Percentiles rank a stretch among this genome's conserved stretches.
Evolutionary conservation across 2,797 vertebrate species (phyloP).

Genomic region (Mormyrus proboscirostris): DNA sequence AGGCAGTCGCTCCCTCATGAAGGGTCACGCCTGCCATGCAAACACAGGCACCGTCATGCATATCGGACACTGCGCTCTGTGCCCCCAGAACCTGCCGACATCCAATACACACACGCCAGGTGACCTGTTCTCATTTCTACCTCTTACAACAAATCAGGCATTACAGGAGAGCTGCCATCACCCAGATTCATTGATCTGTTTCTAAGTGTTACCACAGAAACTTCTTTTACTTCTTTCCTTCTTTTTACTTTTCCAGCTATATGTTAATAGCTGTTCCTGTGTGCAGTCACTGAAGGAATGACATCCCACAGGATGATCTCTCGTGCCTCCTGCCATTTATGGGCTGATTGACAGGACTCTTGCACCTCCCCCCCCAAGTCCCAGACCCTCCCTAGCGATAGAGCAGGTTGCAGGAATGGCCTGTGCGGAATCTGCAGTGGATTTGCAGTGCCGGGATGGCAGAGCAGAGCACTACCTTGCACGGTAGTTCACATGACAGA

Average conservation of each 20-base stretch:
- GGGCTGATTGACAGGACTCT: not conserved
- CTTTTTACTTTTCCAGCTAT: not conserved
- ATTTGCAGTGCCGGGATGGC: not conserved
- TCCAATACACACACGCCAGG: not conserved
- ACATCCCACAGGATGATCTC: not conserved
- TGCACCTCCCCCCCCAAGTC: not conserved
- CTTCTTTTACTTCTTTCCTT: too few species aligned
- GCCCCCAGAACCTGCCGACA: not conserved
- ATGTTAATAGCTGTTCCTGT: not conserved
- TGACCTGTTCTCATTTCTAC: not conserved
- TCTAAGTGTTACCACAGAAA: not conserved
- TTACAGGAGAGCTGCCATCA: not conserved
- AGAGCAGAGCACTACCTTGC: not conserved
- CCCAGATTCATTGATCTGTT: not conserved
- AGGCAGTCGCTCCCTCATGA: constrained; percentile 16
- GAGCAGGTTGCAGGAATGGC: not conserved
- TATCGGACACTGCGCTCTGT: not conserved
- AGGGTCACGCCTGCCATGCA: not conserved
- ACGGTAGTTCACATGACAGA: not conserved
- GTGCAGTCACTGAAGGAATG: not conserved
- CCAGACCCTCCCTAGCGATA: not conserved
- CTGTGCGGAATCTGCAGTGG: not conserved
- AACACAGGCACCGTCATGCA: not conserved
- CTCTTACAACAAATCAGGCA: not conserved
- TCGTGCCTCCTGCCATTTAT: not conserved